A percentile compares a stretch with the other conserved stretches of the same genome.
Conservation (phyloP, 2,888 invertebrate genomes). For the Apoda limacodes region DNA sequence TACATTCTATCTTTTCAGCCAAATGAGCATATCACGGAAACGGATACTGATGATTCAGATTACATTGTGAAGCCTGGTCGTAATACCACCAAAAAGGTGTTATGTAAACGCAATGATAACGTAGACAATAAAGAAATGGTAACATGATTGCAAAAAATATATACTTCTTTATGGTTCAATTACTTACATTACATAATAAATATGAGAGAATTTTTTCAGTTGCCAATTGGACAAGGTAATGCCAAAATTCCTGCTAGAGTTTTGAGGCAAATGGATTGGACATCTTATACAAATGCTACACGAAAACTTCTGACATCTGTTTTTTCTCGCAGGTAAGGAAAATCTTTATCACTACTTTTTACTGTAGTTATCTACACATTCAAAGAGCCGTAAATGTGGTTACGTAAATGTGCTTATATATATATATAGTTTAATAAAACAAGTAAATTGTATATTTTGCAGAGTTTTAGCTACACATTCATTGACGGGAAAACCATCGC, state of each 20-base stretch:
- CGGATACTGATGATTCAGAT: conserved; percentile 4
- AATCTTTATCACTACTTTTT: no score
- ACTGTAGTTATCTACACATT: no score
- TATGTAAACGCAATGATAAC: conserved; percentile 10
- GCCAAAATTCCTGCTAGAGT: conserved; percentile 31
- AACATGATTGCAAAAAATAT: conserved; percentile 2
- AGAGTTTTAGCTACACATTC: conserved; percentile 67
- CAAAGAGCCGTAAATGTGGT: no score
- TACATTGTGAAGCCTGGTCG: conserved; percentile 2
- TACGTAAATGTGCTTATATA: no score
- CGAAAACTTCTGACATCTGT: conserved; percentile 60
- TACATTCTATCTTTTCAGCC: no score
- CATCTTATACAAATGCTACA: conserved; percentile 59
- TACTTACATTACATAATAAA: background rate
- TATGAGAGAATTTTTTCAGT: conserved; percentile 18
- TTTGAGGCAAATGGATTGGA: conserved; percentile 62
- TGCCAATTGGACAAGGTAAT: conserved; percentile 33
- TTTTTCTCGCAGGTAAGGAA: conserved; percentile 40
- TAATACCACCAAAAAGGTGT: conserved; percentile 7
- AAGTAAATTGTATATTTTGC: no score
- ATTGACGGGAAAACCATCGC: conserved; percentile 68
- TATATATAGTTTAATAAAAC: no score
- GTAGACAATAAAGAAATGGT: conserved; percentile 17
- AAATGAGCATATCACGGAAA: no score
- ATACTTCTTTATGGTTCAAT: background rate